Evolutionary conservation across 2,113 vertebrate species (phyloP).

Genomic region (Guaruba guarouba): DNA sequence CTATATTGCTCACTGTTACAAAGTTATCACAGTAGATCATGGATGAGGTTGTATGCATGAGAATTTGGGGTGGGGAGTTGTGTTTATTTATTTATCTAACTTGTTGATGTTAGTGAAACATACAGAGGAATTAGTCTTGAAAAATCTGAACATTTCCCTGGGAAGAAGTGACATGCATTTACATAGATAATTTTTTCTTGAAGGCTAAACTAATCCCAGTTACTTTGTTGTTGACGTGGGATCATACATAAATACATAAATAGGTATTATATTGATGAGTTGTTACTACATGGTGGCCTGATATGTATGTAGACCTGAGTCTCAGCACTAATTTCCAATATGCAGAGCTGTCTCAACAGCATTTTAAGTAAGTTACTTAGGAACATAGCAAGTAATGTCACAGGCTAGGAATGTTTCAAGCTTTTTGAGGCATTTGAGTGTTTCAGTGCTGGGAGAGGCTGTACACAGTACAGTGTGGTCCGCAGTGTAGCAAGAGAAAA

Average conservation of each 20-base stretch:
- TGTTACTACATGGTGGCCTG: neutral
- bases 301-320: neutral
- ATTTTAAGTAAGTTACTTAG: neutral
- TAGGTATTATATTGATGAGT: neutral
- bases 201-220: neutral
- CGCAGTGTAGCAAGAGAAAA: neutral
- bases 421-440: neutral
- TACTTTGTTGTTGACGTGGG: neutral
- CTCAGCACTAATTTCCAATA: neutral
- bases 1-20: neutral
- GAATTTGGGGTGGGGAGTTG: neutral
- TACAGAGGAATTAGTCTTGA: neutral
- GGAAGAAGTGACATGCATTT: neutral
- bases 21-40: neutral
- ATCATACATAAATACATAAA: neutral
- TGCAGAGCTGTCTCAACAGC: neutral
- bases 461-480: neutral
- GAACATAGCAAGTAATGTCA: neutral
- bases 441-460: neutral
- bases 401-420: neutral
- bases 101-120: neutral
- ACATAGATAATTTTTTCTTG: neutral
- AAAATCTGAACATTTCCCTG: neutral
- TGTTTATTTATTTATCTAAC: neutral
- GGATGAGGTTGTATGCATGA: neutral